Base-by-base conservation (phyloP, 2,888 invertebrate genomes). In the Eupithecia vulgata region DNA sequence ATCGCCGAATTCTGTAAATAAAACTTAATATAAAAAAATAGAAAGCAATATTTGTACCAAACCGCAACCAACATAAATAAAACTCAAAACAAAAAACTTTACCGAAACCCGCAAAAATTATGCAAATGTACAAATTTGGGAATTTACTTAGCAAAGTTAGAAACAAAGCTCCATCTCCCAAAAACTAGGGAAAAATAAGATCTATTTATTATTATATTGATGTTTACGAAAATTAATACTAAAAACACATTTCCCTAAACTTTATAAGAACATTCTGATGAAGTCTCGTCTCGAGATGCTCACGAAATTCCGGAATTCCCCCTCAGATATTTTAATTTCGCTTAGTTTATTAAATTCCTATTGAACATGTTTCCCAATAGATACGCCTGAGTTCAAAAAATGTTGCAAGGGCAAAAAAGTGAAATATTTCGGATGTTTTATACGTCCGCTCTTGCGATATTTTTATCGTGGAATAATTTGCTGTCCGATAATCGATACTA, bases 1-100 rank as follows among this genome's bases (percentile, higher is more conserved):
- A 98, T 96, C 81, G 97, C 97, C 81, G 97, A 96, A 89, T 97
- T 97, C 96, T 97, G 95, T 70, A 95, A 95, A 82, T 84, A 82
- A 85, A 74, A 66, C 34, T 67, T 10, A 37, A n/a, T 37, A 30
- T 17, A 0, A 61, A 34, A 61, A 25, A 57, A 5, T 25, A 13
- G 25, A 0, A 25, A 57, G 12, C 13, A 12, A 57, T 57, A 21
- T 21, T 52, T 52, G 12, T 52, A n/a, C 10, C 1, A 21, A n/a
- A 12, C 52, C 10, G 21, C 0, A 52, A 4, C 52, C 7, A 21
- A 52, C 4, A 21, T 52, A 52, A 21, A n/a, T 48, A 52, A 12
- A 21, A 25, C 6, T 52, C 12, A 52, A 52, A 52, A 21, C 48
- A 10, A 52, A n/a, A n/a, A 21, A 25, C 57, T 25, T 57, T 13